A percentile compares a stretch with the other conserved stretches of the same genome.
These are phyloP conservation scores for Mormoops blainvillei DNA, from an alignment of 2,113 vertebrate genomes.

Conservation along the genomic window DNA sequence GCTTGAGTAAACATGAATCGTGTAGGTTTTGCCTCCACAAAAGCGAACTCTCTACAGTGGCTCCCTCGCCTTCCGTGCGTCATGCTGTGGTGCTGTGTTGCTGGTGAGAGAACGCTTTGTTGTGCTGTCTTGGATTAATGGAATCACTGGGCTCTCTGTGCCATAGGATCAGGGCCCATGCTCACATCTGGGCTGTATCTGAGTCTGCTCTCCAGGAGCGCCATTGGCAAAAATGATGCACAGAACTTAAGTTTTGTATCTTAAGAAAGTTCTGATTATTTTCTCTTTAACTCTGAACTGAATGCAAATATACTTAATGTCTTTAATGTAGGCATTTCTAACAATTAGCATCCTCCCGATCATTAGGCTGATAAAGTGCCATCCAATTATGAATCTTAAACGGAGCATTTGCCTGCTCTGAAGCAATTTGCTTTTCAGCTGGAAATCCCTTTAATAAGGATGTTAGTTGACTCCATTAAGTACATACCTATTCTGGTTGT, in stretches of 20 bases:
- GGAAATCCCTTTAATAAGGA: not conserved
- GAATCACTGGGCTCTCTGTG: not conserved
- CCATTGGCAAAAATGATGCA: not conserved
- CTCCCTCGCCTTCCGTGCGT: not conserved
- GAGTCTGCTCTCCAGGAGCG: not conserved
- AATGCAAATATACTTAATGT: not conserved
- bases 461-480: not conserved
- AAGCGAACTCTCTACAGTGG: not conserved
- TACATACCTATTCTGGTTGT: not conserved
- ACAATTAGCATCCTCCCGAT: not conserved
- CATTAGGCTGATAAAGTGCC: constrained; percentile 4
- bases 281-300: not conserved
- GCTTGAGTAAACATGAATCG: not conserved
- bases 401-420: not conserved
- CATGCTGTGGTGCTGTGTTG: fast-evolving
- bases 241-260: not conserved
- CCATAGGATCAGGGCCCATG: fast-evolving
- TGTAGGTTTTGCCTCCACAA: not conserved
- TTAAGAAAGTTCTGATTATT: not conserved
- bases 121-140: fast-evolving
- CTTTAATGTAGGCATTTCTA: not conserved
- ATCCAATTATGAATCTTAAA: constrained; percentile 42
- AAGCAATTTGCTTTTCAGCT: constrained; percentile 34
- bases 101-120: fast-evolving
- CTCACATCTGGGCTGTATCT: not conserved